Evolutionary conservation across 2,113 vertebrate species (phyloP).

Genomic region (Pseudorectes ferrugineus): DNA sequence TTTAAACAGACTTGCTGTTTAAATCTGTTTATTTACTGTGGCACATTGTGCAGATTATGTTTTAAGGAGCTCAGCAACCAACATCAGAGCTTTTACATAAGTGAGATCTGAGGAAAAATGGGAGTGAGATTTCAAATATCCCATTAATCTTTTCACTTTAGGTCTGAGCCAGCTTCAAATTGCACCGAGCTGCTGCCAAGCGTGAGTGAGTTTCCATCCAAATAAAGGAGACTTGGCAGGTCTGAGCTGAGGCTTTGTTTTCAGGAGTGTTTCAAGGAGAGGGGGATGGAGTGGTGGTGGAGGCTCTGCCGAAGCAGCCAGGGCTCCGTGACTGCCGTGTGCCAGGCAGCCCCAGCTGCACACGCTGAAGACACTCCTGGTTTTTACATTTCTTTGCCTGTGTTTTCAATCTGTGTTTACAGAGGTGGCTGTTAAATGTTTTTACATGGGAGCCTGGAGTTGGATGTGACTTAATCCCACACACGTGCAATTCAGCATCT

Average conservation of each 20-base stretch:
- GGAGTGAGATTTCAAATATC: conserved; percentile 53
- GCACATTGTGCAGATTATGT: conserved; percentile 50
- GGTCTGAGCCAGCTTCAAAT: conserved; percentile 55
- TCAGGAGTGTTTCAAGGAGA: neutral
- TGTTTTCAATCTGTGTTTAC: neutral
- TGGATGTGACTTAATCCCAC: neutral
- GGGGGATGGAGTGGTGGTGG: neutral
- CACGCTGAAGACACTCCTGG: rapidly evolving
- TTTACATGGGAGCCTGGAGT: neutral
- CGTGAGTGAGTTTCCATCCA: conserved; percentile 20
- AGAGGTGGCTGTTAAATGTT: neutral
- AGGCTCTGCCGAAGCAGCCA: neutral
- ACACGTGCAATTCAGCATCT: neutral
- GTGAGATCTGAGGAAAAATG: conserved; percentile 54
- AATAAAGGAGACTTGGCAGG: conserved; percentile 34
- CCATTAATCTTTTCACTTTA: conserved; percentile 62
- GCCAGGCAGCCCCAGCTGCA: neutral
- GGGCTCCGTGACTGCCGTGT: rapidly evolving
- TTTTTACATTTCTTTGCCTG: neutral
- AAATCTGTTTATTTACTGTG: conserved; percentile 63
- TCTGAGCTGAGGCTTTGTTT: conserved; percentile 7
- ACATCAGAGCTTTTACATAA: conserved; percentile 50
- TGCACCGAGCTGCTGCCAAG: conserved; percentile 32
- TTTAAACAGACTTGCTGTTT: conserved; percentile 42
- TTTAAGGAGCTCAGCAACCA: conserved; percentile 50